phyloP scores from a whole-genome alignment of 2,888 invertebrate species.

The Margaritifera margaritifera region DNA sequence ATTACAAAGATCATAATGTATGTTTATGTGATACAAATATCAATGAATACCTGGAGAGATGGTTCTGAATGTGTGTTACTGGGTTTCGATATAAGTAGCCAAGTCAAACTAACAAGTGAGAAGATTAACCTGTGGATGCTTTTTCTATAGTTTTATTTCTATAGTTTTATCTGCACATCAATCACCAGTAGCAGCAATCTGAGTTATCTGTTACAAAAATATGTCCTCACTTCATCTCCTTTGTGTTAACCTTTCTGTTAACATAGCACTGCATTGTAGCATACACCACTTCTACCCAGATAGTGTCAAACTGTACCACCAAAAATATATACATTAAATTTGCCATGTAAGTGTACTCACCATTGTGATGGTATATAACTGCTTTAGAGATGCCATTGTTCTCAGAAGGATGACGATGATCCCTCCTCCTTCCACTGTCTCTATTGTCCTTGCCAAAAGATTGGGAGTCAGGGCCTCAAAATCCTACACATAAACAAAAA shows the following conservation, averaged over 20 bases:
- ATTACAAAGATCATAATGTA: too few species aligned
- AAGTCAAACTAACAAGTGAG: too few species aligned
- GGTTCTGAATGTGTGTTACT: too few species aligned
- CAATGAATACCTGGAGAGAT: too few species aligned
- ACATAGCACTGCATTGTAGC: background rate
- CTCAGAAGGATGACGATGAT: constrained; percentile 86
- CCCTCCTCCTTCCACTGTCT: constrained; percentile 98
- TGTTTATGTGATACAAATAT: too few species aligned
- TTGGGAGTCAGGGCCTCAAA: constrained; percentile 99
- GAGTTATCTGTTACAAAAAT: too few species aligned
- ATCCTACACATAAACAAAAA: constrained; percentile 78
- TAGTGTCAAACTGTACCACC: background rate
- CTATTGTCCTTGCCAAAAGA: constrained; percentile 94
- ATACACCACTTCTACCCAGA: background rate
- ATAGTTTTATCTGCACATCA: too few species aligned
- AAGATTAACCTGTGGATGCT: too few species aligned
- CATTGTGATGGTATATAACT: constrained; percentile 97
- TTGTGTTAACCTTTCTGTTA: background rate
- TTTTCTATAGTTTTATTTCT: too few species aligned
- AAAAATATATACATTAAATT: background rate
- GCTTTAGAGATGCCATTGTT: constrained; percentile 89
- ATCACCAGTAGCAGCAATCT: too few species aligned
- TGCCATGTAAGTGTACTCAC: constrained; percentile 49
- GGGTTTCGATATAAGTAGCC: too few species aligned
- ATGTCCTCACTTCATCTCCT: too few species aligned